Evolutionary conservation across 2,113 vertebrate species (phyloP), one percentile per base, ranked within the genome.

Genomic region (Trematocara macrostoma): DNA sequence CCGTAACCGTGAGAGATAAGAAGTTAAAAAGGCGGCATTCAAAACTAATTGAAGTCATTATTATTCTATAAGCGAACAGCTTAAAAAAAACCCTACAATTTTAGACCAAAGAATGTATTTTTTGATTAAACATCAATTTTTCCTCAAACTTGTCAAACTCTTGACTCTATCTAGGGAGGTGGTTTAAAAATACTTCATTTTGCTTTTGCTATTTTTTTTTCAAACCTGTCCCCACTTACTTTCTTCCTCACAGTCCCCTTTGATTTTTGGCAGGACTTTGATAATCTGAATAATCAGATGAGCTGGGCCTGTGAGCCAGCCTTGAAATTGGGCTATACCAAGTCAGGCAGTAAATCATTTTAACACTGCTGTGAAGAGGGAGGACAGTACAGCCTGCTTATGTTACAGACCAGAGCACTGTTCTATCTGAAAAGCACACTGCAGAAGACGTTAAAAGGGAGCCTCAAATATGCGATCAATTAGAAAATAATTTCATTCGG

Each of bases 201-300:
- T 53, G 40, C 51, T 84, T 85, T 81, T 42, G 10, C 45, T 87
- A 85, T n/a, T 87, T 11, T 87, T n/a, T 16, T 2, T 14, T 16
- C 31, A 84, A 59, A 64, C 76, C 81, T 49, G 56, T 89, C 81
- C 86, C 23, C 2, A 4, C 81, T 85, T 55, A 49, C 67, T 87
- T 86, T 80, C 80, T 82, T 81, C 81, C 31, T n/a, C 79, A 83
- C 49, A 15, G 29, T 86, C 91, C 47, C 81, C 10, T 88, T 82
- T 85, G 89, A 88, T 89, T 91, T 90, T 86, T 85, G 83, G 84
- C 84, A 87, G 87, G 91, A 88, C 87, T 92, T 91, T 94, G 88
- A 91, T 88, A 87, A 92, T 90, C 40, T 82, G 83, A 92, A 92
- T 92, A 84, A 92, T 91, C 86, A 91, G 86, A 88, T 87, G 79